Percentiles rank a stretch among this genome's conserved stretches.
phyloP scores from a whole-genome alignment of 2,888 invertebrate species.

The Erannis defoliaria region DNA sequence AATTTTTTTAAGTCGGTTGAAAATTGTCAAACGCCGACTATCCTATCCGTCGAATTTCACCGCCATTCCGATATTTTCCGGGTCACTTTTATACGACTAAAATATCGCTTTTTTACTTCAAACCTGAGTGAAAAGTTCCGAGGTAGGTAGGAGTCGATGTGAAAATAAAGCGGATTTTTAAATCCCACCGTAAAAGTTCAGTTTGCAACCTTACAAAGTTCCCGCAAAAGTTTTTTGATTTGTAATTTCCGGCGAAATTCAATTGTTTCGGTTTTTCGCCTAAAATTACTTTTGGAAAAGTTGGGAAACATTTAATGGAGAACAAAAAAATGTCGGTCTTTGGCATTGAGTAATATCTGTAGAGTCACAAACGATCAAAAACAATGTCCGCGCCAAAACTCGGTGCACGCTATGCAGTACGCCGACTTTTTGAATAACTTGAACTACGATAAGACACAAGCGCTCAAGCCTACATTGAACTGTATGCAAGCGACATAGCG shows the following conservation, averaged over 20 bases:
- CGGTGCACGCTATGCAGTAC: too few species aligned
- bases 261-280: slow-evolving; percentile 28
- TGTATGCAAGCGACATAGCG: too few species aligned
- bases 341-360: too few species aligned
- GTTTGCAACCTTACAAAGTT: slow-evolving; percentile 25
- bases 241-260: slow-evolving; percentile 27
- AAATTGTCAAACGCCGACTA: slow-evolving; percentile 59
- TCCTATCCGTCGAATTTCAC: slow-evolving; percentile 52
- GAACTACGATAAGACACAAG: too few species aligned
- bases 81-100: slow-evolving; percentile 43
- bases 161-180: slow-evolving; percentile 35
- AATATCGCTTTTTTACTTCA: slow-evolving; percentile 38
- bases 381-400: too few species aligned
- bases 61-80: slow-evolving; percentile 55
- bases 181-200: slow-evolving; percentile 27
- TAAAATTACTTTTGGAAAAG: slow-evolving; percentile 22
- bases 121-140: slow-evolving; percentile 38
- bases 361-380: too few species aligned
- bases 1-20: slow-evolving; percentile 31
- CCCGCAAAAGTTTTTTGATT: slow-evolving; percentile 28
- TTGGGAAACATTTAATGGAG: slow-evolving; percentile 13
- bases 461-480: too few species aligned
- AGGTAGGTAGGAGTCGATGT: slow-evolving; percentile 31
- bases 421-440: too few species aligned
- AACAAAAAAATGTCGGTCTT: neutral